These are phyloP conservation scores for Strigamia transsilvanica DNA, from an alignment of 2,888 invertebrate genomes.

Conservation along the genomic window DNA sequence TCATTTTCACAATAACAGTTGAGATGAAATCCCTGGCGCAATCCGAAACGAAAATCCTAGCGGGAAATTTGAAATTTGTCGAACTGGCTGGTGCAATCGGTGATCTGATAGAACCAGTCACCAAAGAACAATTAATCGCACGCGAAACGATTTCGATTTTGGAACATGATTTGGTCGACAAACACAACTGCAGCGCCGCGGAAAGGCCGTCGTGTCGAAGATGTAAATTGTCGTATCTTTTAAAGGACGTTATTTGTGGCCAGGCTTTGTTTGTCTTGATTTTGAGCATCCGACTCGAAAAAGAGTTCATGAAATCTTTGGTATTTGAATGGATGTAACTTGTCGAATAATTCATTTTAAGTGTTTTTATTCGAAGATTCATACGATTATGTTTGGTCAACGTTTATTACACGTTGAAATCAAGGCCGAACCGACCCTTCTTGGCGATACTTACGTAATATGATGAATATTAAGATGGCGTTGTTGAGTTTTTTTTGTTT, in stretches of 20 bases:
- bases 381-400: slow-evolving; percentile 18
- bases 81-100: neutral
- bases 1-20: neutral
- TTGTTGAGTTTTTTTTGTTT: too few relatives aligned
- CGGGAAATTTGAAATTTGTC: neutral
- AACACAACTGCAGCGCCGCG: neutral
- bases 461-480: too few relatives aligned
- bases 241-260: slow-evolving; percentile 12
- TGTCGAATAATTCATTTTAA: too few relatives aligned
- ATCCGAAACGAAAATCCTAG: neutral
- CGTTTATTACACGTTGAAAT: neutral
- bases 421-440: neutral
- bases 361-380: neutral
- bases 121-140: neutral
- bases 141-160: neutral
- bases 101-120: neutral
- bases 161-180: neutral
- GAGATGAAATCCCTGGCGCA: neutral
- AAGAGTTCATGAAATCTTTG: neutral
- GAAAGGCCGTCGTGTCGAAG: neutral
- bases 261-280: neutral
- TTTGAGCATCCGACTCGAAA: neutral
- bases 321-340: neutral
- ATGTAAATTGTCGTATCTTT: slow-evolving; percentile 18
- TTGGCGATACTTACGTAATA: neutral